Percentiles rank a stretch among this genome's conserved stretches.
Evolutionary conservation across 2,113 vertebrate species (phyloP).

Genomic region (Cynopterus brachyotis): DNA sequence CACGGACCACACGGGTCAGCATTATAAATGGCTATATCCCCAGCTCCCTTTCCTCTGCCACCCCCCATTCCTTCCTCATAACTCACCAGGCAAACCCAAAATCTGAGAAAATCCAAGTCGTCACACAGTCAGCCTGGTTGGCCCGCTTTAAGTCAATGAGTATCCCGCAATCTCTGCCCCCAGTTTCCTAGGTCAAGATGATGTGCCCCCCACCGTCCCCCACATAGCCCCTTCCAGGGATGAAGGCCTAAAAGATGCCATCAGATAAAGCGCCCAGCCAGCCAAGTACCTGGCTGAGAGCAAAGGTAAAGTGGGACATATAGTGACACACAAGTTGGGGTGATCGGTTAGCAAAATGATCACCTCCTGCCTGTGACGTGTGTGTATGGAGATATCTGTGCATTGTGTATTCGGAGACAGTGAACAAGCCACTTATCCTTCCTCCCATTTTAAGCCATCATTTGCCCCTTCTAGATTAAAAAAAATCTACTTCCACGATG

Average conservation of each 20-base stretch:
- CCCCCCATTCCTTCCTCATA: not conserved
- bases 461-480: not conserved
- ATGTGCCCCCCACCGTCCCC: not conserved
- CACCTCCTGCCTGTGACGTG: not conserved
- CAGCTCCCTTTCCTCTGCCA: not conserved
- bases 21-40: fast-evolving
- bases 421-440: not conserved
- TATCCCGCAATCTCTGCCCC: fast-evolving
- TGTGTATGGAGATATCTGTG: fast-evolving
- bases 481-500: not conserved
- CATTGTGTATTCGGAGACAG: not conserved
- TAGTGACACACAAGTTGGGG: not conserved
- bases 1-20: fast-evolving
- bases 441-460: not conserved
- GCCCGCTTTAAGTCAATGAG: not conserved
- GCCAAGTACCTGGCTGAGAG: no score
- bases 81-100: not conserved
- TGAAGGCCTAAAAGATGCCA: not conserved
- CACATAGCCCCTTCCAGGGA: not conserved
- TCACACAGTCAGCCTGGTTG: no score
- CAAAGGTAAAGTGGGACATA: fast-evolving
- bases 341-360: not conserved
- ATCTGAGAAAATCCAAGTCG: not conserved
- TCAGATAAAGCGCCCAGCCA: not conserved
- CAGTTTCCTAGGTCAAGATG: not conserved